These are phyloP conservation scores for Motacilla tschutschensis DNA, from an alignment of 2,113 vertebrate species.

Conservation along the genomic window DNA sequence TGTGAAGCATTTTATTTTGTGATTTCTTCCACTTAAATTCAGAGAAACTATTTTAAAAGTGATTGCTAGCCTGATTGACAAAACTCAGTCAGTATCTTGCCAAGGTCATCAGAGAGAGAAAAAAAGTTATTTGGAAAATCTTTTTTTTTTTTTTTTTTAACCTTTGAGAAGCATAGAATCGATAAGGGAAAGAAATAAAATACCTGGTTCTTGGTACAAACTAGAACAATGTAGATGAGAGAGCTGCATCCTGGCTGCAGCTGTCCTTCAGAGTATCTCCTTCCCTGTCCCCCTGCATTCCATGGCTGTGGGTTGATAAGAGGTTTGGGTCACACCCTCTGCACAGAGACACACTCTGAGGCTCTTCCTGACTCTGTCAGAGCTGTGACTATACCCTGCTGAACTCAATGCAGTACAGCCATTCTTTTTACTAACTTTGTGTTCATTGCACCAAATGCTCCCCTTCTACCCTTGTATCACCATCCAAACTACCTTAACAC, in stretches of 20 bases:
- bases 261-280: not conserved
- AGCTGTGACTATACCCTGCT: not conserved
- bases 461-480: not conserved
- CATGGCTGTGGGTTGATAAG: rapidly evolving
- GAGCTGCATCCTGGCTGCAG: not conserved
- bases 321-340: not conserved
- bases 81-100: not conserved
- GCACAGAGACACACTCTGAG: not conserved
- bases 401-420: not conserved
- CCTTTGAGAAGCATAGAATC: not conserved
- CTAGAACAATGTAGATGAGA: not conserved
- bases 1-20: not conserved
- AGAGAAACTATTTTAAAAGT: not conserved
- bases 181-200: not conserved
- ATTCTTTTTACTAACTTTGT: not conserved
- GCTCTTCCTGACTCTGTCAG: not conserved
- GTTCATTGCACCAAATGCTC: not conserved
- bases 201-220: not conserved
- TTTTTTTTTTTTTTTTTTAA: not conserved
- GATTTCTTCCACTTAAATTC: not conserved
- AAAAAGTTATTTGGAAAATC: not conserved
- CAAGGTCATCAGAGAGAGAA: not conserved
- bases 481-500: not conserved
- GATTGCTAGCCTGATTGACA: not conserved
- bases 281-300: not conserved